These are phyloP conservation scores for Cantharis nigra DNA, from an alignment of 2,888 invertebrate genomes.

Conservation along the genomic window DNA sequence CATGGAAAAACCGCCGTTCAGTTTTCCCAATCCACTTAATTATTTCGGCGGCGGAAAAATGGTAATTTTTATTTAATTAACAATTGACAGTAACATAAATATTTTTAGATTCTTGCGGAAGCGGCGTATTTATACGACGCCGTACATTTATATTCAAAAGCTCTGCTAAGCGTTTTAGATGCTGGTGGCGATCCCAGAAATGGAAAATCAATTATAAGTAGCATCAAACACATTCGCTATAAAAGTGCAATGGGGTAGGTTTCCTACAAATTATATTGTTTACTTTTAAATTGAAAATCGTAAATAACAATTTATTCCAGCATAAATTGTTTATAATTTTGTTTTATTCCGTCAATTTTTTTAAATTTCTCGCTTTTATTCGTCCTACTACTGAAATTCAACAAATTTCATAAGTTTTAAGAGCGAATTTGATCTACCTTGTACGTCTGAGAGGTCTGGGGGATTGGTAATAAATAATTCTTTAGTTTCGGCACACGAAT, in stretches of 20 bases:
- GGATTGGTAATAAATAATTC: too few relatives aligned
- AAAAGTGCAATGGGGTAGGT: constrained; percentile 83
- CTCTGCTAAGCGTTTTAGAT: constrained; percentile 72
- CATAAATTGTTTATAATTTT: background rate
- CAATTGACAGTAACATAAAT: background rate
- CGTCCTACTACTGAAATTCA: background rate
- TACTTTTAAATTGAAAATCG: background rate
- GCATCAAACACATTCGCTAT: constrained; percentile 78
- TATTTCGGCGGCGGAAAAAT: constrained; percentile 73
- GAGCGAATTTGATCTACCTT: too few relatives aligned
- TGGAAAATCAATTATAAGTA: constrained; percentile 79
- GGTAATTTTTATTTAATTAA: background rate
- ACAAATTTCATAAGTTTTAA: too few relatives aligned
- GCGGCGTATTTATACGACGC: constrained; percentile 95
- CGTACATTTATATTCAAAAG: constrained; percentile 87
- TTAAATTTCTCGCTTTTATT: background rate
- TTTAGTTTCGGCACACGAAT: too few relatives aligned
- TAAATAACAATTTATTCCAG: background rate
- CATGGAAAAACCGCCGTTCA: constrained; percentile 85
- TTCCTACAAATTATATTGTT: background rate
- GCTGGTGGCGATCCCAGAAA: constrained; percentile 73
- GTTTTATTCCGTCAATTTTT: background rate
- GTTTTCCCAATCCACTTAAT: constrained; percentile 79
- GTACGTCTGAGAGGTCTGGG: too few relatives aligned
- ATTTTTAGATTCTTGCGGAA: constrained; percentile 76